phyloP scores from a whole-genome alignment of 2,888 invertebrate genomes.

The Dicyrtoma fusca region DNA sequence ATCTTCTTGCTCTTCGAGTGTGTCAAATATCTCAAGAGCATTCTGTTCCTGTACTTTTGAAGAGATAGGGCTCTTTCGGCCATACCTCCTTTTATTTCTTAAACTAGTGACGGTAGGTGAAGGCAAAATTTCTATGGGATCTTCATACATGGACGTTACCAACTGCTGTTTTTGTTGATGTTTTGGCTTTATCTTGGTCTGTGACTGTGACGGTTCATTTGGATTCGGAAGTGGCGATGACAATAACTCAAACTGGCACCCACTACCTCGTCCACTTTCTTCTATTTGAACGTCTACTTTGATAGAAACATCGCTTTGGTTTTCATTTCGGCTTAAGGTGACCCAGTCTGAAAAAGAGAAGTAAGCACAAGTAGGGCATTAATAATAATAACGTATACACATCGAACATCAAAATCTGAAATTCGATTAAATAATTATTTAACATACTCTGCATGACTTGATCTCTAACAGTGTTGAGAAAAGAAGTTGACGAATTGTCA shows the following conservation, averaged over 20 bases:
- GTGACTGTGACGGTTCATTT: neutral
- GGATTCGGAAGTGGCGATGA: neutral
- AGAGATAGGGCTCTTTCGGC: too few species aligned
- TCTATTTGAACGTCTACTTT: neutral
- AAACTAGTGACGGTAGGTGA: neutral
- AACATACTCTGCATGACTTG: slow-evolving; percentile 26
- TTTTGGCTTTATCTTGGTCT: neutral
- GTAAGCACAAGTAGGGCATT: too few species aligned
- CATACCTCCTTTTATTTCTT: neutral
- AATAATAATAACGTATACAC: too few species aligned
- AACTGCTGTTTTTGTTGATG: neutral
- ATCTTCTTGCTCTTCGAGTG: slow-evolving; percentile 12
- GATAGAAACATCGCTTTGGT: neutral
- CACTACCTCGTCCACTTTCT: neutral
- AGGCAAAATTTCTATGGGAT: too few species aligned
- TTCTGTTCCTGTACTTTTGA: neutral
- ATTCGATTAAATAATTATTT: too few species aligned
- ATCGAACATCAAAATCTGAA: too few species aligned
- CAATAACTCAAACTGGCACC: neutral
- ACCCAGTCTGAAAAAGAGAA: neutral
- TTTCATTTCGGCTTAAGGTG: neutral
- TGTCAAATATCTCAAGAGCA: slow-evolving; percentile 15
- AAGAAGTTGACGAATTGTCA: neutral
- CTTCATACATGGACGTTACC: too few species aligned
- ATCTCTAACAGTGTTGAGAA: neutral